Percentiles rank a stretch among this genome's conserved stretches.
These are phyloP conservation scores for Caenorhabditis sp. DNA, from an alignment of 2,888 invertebrate species.

Conservation along the genomic window DNA sequence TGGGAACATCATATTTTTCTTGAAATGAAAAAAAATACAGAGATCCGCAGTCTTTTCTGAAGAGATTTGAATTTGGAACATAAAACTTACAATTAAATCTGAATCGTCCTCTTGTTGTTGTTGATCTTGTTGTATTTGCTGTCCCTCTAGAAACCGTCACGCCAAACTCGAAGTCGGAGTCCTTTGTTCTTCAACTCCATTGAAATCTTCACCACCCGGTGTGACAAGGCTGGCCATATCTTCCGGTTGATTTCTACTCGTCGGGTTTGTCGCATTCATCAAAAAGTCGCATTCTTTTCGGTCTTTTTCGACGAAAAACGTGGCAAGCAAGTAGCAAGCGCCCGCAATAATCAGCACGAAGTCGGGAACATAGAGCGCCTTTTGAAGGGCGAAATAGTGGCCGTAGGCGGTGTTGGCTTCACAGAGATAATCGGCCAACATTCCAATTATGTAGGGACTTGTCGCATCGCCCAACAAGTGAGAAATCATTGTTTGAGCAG, in stretches of 20 bases:
- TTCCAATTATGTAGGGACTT: slow-evolving; percentile 92
- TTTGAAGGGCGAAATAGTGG: slow-evolving; percentile 82
- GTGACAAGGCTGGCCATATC: neutral
- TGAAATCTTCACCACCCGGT: neutral
- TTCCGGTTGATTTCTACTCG: neutral
- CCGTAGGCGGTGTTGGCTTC: slow-evolving; percentile 19
- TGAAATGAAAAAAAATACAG: too few relatives aligned
- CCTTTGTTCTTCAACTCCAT: neutral
- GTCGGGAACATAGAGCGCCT: slow-evolving; percentile 89
- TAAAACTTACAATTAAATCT: neutral
- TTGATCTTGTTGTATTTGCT: neutral
- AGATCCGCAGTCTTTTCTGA: too few relatives aligned
- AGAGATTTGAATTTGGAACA: neutral
- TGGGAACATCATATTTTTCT: neutral
- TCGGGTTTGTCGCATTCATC: slow-evolving; percentile 22
- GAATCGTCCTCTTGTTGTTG: neutral
- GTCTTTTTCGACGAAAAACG: slow-evolving; percentile 48
- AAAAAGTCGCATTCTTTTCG: slow-evolving; percentile 24
- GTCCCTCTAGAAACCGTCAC: neutral
- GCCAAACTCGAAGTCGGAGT: neutral
- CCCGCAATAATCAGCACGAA: slow-evolving; percentile 88
- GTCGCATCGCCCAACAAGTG: slow-evolving; percentile 97
- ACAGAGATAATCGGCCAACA: slow-evolving; percentile 49
- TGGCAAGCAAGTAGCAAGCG: slow-evolving; percentile 52
- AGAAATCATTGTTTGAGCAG: slow-evolving; percentile 92